Evolutionary conservation across 2,888 invertebrate genomes (phyloP).

Genomic region (Caenorhabditis auriculariae): DNA sequence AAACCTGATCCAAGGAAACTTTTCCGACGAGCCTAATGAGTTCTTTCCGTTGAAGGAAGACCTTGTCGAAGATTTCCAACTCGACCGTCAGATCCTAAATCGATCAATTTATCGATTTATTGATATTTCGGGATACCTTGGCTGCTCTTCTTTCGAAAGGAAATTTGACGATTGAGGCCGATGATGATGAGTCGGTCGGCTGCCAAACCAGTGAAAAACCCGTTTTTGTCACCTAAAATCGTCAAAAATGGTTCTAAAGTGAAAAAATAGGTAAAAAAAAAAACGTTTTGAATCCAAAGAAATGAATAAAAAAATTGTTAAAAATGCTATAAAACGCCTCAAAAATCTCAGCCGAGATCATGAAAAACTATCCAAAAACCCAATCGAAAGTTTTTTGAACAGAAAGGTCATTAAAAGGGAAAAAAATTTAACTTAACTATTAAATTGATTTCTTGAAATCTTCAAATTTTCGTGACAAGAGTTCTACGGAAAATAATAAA

Average conservation of each 20-base stretch:
- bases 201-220: constrained; percentile 63
- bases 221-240: constrained; percentile 57
- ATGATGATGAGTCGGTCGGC: constrained; percentile 54
- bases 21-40: constrained; percentile 49
- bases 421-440: too few relatives aligned
- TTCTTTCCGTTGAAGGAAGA: constrained; percentile 65
- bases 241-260: not conserved
- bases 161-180: constrained; percentile 62
- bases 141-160: constrained; percentile 56
- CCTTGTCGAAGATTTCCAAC: constrained; percentile 62
- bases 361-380: too few relatives aligned
- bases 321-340: too few relatives aligned
- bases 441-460: too few relatives aligned
- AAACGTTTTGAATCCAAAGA: not conserved
- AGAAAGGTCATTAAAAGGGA: too few relatives aligned
- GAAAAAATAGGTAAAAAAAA: not conserved
- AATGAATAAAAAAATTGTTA: too few relatives aligned
- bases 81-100: constrained; percentile 34
- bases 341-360: too few relatives aligned
- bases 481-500: too few relatives aligned
- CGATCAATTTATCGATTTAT: not conserved
- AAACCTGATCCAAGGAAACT: constrained; percentile 37
- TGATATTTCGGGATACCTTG: constrained; percentile 23
- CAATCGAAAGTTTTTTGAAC: too few relatives aligned
- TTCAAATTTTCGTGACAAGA: too few relatives aligned